phyloP scores from a whole-genome alignment of 2,888 invertebrate species.

The Eupithecia subumbrata region DNA sequence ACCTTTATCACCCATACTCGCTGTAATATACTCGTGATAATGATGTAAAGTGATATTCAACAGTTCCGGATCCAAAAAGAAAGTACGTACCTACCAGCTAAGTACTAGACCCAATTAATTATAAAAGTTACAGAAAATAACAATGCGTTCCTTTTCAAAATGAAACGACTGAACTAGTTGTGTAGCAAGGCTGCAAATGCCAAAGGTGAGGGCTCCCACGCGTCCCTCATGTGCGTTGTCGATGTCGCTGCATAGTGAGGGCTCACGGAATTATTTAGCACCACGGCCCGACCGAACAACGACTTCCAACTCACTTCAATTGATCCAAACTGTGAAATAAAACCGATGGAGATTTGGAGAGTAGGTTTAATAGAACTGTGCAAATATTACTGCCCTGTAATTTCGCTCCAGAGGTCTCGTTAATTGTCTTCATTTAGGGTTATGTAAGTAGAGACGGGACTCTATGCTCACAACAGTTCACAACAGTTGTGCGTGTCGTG shows the following conservation, averaged over 20 bases:
- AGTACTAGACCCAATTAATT: neutral
- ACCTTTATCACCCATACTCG: too few relatives aligned
- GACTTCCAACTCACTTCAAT: neutral
- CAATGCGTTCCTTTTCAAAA: neutral
- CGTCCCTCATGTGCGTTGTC: slow-evolving; percentile 15
- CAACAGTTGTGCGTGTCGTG: slow-evolving; percentile 3
- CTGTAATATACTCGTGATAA: too few relatives aligned
- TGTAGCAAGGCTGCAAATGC: slow-evolving; percentile 31
- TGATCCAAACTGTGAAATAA: neutral
- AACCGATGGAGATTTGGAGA: neutral
- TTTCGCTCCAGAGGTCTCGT: neutral
- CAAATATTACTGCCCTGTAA: slow-evolving; percentile 4
- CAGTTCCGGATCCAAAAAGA: too few relatives aligned
- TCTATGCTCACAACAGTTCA: neutral
- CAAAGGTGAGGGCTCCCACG: slow-evolving; percentile 41
- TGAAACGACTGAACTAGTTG: neutral
- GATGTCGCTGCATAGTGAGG: slow-evolving; percentile 16
- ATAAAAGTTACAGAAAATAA: neutral
- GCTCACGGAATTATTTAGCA: slow-evolving; percentile 46
- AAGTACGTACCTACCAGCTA: neutral
- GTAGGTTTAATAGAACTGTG: neutral
- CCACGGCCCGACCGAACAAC: slow-evolving; percentile 12
- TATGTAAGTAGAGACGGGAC: neutral
- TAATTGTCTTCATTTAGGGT: neutral
- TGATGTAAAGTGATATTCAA: too few relatives aligned